Conservation (phyloP, 2,888 invertebrate species). For the Drosophila hawaiiensis region DNA sequence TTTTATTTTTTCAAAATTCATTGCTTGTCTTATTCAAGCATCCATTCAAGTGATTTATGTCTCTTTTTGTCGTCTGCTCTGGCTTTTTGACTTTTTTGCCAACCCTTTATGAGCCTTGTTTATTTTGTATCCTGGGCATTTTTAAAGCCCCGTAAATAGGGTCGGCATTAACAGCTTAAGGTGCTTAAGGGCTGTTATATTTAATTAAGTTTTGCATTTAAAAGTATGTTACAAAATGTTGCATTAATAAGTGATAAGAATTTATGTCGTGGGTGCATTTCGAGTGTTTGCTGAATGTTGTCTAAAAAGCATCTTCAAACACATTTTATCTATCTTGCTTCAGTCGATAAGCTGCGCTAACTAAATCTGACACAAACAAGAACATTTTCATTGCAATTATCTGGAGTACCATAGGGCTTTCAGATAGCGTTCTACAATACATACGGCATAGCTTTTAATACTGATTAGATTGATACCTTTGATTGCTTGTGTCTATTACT, state of each 20-base stretch:
- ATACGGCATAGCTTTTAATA: too few relatives aligned
- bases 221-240: not conserved
- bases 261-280: not conserved
- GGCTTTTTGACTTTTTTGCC: constrained; percentile 18
- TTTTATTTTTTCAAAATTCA: not conserved
- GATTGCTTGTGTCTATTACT: not conserved
- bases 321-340: constrained; percentile 8
- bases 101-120: not conserved
- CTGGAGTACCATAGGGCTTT: not conserved
- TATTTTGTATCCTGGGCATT: not conserved
- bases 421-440: constrained; percentile 5
- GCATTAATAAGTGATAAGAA: constrained; percentile 10
- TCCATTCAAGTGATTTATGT: constrained; percentile 12
- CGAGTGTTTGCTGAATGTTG: constrained; percentile 5
- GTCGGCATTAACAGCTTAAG: constrained; percentile 19
- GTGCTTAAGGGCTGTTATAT: not conserved
- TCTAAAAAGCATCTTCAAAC: constrained; percentile 10
- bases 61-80: not conserved
- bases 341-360: constrained; percentile 37
- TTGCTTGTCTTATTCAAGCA: not conserved
- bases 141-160: constrained; percentile 14
- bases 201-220: constrained; percentile 12
- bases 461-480: constrained; percentile 23
- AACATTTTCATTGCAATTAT: not conserved
- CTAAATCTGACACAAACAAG: constrained; percentile 41